Percentiles rank a stretch among this genome's conserved stretches.
Evolutionary conservation across 2,797 vertebrate species (phyloP).

Genomic region (Helicolenus hilgendorfi): DNA sequence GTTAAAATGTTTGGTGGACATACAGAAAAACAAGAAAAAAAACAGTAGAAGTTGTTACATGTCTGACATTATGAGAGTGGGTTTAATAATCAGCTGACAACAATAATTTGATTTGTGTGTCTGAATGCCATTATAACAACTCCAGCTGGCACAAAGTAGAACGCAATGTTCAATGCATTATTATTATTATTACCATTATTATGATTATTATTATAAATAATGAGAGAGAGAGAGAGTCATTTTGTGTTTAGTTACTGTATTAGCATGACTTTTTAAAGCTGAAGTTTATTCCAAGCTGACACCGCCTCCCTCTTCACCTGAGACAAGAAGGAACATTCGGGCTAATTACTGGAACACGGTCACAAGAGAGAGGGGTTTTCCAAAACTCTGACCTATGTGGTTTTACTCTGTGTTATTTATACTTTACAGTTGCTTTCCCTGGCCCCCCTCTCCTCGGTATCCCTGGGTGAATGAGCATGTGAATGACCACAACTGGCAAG

Average conservation of each 20-base stretch:
- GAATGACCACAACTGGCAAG: background rate
- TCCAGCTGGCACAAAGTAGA: background rate
- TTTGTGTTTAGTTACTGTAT: background rate
- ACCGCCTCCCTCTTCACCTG: background rate
- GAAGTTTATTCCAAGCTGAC: background rate
- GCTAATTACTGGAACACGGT: slow-evolving; percentile 37
- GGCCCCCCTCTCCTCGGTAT: background rate
- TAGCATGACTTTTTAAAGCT: background rate
- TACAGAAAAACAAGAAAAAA: background rate
- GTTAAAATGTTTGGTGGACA: background rate
- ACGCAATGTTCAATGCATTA: background rate
- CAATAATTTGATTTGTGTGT: background rate
- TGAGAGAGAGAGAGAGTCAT: background rate
- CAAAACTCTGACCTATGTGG: slow-evolving; percentile 31
- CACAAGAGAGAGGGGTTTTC: slow-evolving; percentile 15
- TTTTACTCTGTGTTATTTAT: slow-evolving; percentile 44
- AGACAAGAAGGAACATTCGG: slow-evolving; percentile 1
- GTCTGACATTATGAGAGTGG: background rate
- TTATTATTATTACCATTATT: background rate
- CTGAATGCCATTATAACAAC: background rate
- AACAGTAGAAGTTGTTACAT: background rate
- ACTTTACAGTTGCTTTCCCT: slow-evolving; percentile 20
- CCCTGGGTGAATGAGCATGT: background rate
- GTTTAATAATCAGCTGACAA: background rate
- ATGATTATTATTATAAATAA: background rate